A percentile compares a stretch with the other conserved stretches of the same genome.
These are phyloP conservation scores for Stegodyphus dumicola DNA, from an alignment of 1,140 invertebrate species.

Conservation along the genomic window DNA sequence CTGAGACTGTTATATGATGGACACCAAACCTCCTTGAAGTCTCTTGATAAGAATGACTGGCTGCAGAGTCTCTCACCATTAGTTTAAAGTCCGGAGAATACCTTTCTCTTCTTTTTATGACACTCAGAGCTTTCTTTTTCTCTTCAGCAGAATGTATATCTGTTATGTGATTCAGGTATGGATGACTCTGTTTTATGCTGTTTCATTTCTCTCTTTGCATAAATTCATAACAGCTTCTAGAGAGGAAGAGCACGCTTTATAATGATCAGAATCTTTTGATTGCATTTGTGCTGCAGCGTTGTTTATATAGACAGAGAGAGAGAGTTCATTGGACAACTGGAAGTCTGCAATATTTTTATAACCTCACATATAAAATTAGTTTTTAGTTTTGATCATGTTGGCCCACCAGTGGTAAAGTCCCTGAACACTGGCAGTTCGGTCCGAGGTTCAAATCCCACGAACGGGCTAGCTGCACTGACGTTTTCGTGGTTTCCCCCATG, in stretches of 20 bases:
- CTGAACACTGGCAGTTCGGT: no score
- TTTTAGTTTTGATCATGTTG: no score
- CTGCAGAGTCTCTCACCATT: constrained; percentile 49
- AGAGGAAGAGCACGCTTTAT: constrained; percentile 32
- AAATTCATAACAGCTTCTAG: constrained; percentile 39
- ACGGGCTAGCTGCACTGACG: no score
- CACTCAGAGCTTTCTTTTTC: constrained; percentile 17
- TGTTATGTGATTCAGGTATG: not conserved
- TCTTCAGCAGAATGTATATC: not conserved
- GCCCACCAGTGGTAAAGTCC: no score
- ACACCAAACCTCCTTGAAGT: constrained; percentile 58
- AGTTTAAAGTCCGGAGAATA: constrained; percentile 59
- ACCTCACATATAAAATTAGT: no score
- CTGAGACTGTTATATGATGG: constrained; percentile 57
- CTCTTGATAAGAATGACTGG: constrained; percentile 51
- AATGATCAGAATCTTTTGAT: constrained; percentile 25
- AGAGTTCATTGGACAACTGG: no score
- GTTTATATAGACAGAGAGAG: no score
- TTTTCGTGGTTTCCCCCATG: no score
- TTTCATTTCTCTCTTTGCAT: constrained; percentile 20
- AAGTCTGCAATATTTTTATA: no score
- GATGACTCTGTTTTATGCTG: not conserved
- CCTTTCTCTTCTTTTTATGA: constrained; percentile 41
- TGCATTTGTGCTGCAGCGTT: constrained; percentile 46
- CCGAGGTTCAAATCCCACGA: no score